These are phyloP conservation scores for Spicauda simplicius DNA, from an alignment of 2,888 invertebrate genomes.

Conservation along the genomic window DNA sequence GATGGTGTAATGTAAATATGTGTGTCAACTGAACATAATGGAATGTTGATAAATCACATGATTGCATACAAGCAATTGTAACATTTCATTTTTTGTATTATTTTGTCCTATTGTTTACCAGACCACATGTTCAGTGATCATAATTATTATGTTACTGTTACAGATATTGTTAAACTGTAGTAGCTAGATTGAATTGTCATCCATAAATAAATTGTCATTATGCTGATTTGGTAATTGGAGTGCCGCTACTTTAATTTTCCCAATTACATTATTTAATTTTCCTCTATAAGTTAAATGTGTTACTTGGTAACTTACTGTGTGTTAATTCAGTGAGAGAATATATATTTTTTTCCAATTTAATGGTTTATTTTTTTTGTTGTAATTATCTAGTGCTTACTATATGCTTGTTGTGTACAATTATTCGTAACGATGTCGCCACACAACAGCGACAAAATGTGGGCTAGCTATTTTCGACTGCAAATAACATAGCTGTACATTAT, in stretches of 20 bases:
- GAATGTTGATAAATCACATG: slow-evolving; percentile 14
- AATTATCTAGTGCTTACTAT: background rate
- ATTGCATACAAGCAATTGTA: background rate
- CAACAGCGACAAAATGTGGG: too few species aligned
- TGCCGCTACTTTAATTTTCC: slow-evolving; percentile 22
- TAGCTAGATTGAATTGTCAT: slow-evolving; percentile 18
- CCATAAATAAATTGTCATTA: slow-evolving; percentile 5
- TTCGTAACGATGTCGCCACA: too few species aligned
- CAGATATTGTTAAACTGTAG: slow-evolving; percentile 21
- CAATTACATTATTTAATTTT: slow-evolving; percentile 52
- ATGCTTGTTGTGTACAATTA: too few species aligned
- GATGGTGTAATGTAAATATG: slow-evolving; percentile 14
- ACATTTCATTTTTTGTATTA: slow-evolving; percentile 1
- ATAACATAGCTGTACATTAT: too few species aligned
- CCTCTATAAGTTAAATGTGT: slow-evolving; percentile 51
- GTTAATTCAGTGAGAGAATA: slow-evolving; percentile 64
- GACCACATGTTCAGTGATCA: slow-evolving; percentile 15
- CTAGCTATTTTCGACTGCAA: too few species aligned
- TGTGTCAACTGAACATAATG: slow-evolving; percentile 14
- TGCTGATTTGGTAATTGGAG: slow-evolving; percentile 17
- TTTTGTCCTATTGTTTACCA: slow-evolving; percentile 8
- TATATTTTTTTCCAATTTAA: slow-evolving; percentile 67
- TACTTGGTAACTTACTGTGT: slow-evolving; percentile 57
- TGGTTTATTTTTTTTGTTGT: slow-evolving; percentile 44
- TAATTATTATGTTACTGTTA: slow-evolving; percentile 12